A percentile compares a stretch with the other conserved stretches of the same genome.
Evolutionary conservation across 2,888 invertebrate species (phyloP).

Genomic region (Muschampia plurimacula): DNA sequence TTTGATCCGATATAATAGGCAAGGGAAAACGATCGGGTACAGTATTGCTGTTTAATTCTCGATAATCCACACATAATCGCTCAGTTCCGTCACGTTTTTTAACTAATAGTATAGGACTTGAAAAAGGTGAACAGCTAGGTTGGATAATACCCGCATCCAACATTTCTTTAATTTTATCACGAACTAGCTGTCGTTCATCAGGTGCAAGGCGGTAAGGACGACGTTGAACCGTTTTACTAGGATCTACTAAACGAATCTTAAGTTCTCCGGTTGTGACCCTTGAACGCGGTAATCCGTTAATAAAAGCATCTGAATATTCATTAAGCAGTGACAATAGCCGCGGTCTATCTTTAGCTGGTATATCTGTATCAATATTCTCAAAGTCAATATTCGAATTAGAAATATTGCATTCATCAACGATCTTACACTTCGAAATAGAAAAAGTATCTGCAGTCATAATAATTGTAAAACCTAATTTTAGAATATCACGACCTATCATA

Average conservation of each 20-base stretch:
- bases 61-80: slow-evolving; percentile 16
- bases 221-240: slow-evolving; percentile 34
- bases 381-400: not conserved
- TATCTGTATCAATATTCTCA: not conserved
- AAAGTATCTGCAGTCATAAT: not conserved
- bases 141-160: slow-evolving; percentile 4
- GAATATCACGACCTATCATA: slow-evolving; percentile 16
- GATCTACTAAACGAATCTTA: slow-evolving; percentile 34
- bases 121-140: slow-evolving; percentile 11
- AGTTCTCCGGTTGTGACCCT: not conserved
- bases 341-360: not conserved
- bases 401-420: not conserved
- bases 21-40: slow-evolving; percentile 10
- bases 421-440: slow-evolving; percentile 1
- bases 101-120: slow-evolving; percentile 3
- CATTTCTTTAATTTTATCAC: slow-evolving; percentile 15
- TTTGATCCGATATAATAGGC: slow-evolving; percentile 7
- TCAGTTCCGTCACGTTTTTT: slow-evolving; percentile 3
- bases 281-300: not conserved
- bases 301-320: not conserved
- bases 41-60: slow-evolving; percentile 16
- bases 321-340: not conserved
- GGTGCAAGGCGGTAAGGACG: slow-evolving; percentile 37
- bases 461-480: slow-evolving; percentile 5
- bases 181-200: slow-evolving; percentile 27